These are phyloP conservation scores for Pseudomyrmex pallidus DNA, from an alignment of 1,140 invertebrate species.

Conservation along the genomic window DNA sequence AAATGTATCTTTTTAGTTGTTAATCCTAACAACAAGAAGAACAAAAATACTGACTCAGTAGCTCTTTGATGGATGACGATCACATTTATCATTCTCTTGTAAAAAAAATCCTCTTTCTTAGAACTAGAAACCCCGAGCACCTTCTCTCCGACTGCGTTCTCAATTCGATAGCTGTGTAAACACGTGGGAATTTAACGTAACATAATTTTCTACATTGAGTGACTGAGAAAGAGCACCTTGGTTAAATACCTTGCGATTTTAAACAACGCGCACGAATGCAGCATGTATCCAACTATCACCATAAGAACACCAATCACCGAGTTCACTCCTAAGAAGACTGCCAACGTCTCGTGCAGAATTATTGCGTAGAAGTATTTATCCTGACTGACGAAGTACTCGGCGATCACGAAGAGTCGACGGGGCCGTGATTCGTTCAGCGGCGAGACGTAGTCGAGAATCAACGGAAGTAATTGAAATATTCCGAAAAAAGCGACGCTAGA, in stretches of 20 bases:
- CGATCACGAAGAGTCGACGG: not conserved
- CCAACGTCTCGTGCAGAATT: constrained; percentile 17
- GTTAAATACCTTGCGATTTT: constrained; percentile 37
- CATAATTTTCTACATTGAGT: not conserved
- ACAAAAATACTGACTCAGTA: constrained; percentile 4
- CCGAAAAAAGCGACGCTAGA: not conserved
- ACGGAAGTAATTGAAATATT: not conserved
- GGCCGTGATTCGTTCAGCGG: constrained; percentile 34
- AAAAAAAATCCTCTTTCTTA: not conserved
- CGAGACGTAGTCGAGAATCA: constrained; percentile 24
- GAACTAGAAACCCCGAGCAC: not conserved
- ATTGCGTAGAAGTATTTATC: constrained; percentile 39
- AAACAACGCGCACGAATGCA: constrained; percentile 23
- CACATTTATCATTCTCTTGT: not conserved
- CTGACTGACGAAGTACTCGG: constrained; percentile 32
- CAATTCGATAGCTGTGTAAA: constrained; percentile 30
- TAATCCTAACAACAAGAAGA: not conserved
- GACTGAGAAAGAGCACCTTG: not conserved
- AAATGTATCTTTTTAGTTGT: too few species aligned
- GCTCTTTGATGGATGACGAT: constrained; percentile 28
- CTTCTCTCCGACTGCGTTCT: not conserved
- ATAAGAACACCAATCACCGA: not conserved
- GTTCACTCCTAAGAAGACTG: not conserved
- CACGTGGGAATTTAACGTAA: not conserved
- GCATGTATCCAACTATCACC: not conserved